phyloP scores from a whole-genome alignment of 1,140 invertebrate species.

The Hycleus cichorii region DNA sequence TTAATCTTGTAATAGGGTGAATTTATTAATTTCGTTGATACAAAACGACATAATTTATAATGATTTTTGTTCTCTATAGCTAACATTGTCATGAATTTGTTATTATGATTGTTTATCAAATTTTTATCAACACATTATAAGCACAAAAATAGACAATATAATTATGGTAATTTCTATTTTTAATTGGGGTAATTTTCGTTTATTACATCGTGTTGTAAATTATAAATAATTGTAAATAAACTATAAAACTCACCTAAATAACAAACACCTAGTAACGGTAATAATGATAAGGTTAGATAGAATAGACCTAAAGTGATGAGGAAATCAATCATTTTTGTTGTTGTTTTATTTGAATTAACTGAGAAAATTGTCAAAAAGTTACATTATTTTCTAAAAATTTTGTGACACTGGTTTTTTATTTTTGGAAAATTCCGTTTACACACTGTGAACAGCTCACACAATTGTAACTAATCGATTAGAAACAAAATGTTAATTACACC shows the following conservation, averaged over 20 bases:
- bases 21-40: too few species aligned
- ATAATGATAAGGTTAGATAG: conserved; percentile 15
- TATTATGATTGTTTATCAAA: too few species aligned
- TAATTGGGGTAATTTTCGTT: not conserved
- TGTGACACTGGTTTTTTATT: not conserved
- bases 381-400: too few species aligned
- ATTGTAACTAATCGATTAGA: not conserved
- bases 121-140: too few species aligned
- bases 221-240: not conserved
- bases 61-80: too few species aligned
- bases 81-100: too few species aligned
- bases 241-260: conserved; percentile 21
- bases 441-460: not conserved
- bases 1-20: too few species aligned
- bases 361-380: too few species aligned
- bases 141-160: too few species aligned
- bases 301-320: conserved; percentile 24
- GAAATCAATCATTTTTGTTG: conserved; percentile 26
- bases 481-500: conserved; percentile 9
- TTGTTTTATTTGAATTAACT: too few species aligned
- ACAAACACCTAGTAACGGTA: conserved; percentile 18
- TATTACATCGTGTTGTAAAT: not conserved
- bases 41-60: too few species aligned
- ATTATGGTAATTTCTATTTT: not conserved
- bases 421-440: not conserved